These are phyloP conservation scores for Caenorhabditis briggsae DNA, from an alignment of 1,140 invertebrate species.

Conservation along the genomic window DNA sequence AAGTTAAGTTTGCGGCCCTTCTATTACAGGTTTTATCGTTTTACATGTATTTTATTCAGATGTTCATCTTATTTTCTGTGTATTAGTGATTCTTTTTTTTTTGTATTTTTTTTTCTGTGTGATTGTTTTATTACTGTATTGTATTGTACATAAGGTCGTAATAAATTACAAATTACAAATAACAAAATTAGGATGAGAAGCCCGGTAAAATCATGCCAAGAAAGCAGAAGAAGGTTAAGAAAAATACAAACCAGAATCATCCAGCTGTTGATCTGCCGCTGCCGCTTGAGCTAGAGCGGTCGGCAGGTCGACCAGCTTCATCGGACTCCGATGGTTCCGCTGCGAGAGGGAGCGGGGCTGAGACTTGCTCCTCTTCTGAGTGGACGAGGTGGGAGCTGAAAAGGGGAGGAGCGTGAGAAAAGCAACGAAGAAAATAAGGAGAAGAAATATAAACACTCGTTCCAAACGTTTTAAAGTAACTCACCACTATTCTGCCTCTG, in stretches of 20 bases:
- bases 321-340: conserved; percentile 18
- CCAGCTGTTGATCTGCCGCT: background rate
- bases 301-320: background rate
- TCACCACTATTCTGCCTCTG: conserved; percentile 68
- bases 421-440: background rate
- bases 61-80: too few relatives aligned
- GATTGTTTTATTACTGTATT: too few relatives aligned
- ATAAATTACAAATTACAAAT: background rate
- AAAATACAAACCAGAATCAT: conserved; percentile 36
- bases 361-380: conserved; percentile 20
- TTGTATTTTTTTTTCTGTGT: background rate
- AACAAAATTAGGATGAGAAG: background rate
- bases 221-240: background rate
- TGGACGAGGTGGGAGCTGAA: conserved; percentile 32
- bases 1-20: too few relatives aligned
- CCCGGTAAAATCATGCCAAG: background rate
- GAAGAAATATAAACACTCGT: background rate
- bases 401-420: conserved; percentile 38
- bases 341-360: conserved; percentile 14
- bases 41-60: too few relatives aligned
- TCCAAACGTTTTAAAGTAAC: background rate
- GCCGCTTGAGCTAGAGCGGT: background rate
- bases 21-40: too few relatives aligned
- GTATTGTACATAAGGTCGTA: too few relatives aligned
- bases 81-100: too few relatives aligned